A percentile compares a stretch with the other conserved stretches of the same genome.
These are phyloP conservation scores for Cotesia glomerata DNA, from an alignment of 1,140 invertebrate species.

Conservation along the genomic window DNA sequence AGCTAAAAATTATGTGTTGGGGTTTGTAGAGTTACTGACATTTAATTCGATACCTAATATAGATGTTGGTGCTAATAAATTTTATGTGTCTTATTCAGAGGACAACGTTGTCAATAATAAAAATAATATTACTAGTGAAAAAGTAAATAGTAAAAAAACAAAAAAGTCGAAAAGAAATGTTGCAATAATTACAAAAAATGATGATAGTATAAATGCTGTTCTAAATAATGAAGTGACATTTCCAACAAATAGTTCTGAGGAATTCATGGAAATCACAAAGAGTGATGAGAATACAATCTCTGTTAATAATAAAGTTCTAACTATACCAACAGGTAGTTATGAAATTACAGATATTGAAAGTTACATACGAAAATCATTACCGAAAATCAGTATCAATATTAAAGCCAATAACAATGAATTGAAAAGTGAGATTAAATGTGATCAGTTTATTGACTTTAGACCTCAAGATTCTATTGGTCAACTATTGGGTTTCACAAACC, in stretches of 20 bases:
- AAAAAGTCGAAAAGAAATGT: conserved; percentile 25
- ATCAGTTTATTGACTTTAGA: too few species aligned
- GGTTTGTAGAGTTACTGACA: conserved; percentile 46
- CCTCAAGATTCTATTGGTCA: too few species aligned
- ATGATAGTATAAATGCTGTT: too few species aligned
- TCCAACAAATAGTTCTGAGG: too few species aligned
- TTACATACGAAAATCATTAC: conserved; percentile 18
- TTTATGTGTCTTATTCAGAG: conserved; percentile 32
- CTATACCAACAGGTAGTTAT: conserved; percentile 49
- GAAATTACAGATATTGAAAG: conserved; percentile 45
- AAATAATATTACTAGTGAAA: background rate
- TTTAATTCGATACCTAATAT: conserved; percentile 53
- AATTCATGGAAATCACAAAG: too few species aligned
- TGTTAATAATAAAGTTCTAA: conserved; percentile 39
- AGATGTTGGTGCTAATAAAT: conserved; percentile 44
- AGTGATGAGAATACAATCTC: too few species aligned
- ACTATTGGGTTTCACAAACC: too few species aligned
- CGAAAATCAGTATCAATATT: background rate
- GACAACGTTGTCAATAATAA: background rate
- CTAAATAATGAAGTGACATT: too few species aligned
- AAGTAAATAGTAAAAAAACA: conserved; percentile 34
- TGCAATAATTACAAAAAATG: too few species aligned
- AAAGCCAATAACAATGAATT: background rate
- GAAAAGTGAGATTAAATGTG: background rate
- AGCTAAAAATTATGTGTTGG: conserved; percentile 41